A percentile compares a stretch with the other conserved stretches of the same genome.
Conservation (phyloP, 2,888 invertebrate species). For the Andrena flavipes region DNA sequence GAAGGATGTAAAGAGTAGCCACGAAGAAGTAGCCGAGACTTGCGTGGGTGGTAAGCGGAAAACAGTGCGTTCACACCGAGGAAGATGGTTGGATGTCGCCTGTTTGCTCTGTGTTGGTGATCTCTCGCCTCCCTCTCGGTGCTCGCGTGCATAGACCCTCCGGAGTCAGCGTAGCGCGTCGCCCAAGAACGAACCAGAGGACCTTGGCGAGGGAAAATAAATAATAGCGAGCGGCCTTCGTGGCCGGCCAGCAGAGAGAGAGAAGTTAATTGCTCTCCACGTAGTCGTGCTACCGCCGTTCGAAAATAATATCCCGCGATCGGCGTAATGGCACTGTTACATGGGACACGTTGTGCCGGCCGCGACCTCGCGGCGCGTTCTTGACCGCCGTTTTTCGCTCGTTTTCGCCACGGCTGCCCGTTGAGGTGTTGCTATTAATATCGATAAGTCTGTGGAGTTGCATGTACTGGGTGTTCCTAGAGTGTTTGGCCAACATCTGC, state of each 20-base stretch:
- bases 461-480: background rate
- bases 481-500: background rate
- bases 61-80: constrained; percentile 37
- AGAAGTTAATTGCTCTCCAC: constrained; percentile 70
- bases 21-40: background rate
- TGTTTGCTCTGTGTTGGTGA: background rate
- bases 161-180: constrained; percentile 6
- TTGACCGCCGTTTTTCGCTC: constrained; percentile 31
- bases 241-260: constrained; percentile 43
- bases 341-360: constrained; percentile 66
- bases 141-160: constrained; percentile 19
- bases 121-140: constrained; percentile 4
- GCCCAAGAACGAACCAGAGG: constrained; percentile 52
- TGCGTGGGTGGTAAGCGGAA: constrained; percentile 39
- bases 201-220: constrained; percentile 71
- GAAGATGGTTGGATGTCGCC: constrained; percentile 18
- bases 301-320: constrained; percentile 71
- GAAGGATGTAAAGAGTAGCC: background rate
- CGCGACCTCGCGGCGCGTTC: constrained; percentile 51
- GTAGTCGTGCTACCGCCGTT: constrained; percentile 56
- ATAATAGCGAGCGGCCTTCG: constrained; percentile 71
- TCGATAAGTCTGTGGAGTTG: background rate
- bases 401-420: background rate
- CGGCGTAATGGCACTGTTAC: constrained; percentile 71
- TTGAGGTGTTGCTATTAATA: background rate